Base-by-base conservation (phyloP, 2,888 invertebrate species). In the Dicroscelio sp. region DNA sequence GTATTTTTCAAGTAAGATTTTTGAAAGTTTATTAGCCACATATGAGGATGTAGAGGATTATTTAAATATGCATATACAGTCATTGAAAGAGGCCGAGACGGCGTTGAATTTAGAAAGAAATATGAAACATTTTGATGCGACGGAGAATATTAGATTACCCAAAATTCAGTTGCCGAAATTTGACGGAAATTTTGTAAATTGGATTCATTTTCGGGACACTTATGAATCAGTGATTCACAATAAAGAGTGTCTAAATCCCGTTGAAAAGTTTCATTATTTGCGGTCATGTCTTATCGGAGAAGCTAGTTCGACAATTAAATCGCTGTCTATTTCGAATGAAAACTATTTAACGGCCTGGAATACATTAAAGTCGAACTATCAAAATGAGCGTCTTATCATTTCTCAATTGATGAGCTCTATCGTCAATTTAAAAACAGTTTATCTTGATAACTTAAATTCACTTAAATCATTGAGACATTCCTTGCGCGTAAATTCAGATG, bases 201-300 rank as follows among this genome's bases (percentile, higher is more conserved):
- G n/a, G n/a, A n/a, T n/a, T n/a, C n/a, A n/a, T n/a, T n/a, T n/a
- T n/a, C n/a, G n/a, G n/a, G n/a, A n/a, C n/a, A n/a, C n/a, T n/a
- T n/a, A n/a, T n/a, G n/a, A n/a, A 55, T n/a, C 17, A 55, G 6
- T 20, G 60, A 35, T 60, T 6, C n/a, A 55, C 14, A 35, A 6
- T 38, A 38, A 38, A 8, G 38, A 38, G 38, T 12, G 38, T 38
- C 79, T 2, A 17, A 30, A 8, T 67, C 25, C n/a, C 23, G n/a
- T n/a, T n/a, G n/a, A 82, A 58, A 82, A 82, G n/a, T 82, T 82
- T 58, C 82, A 82, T 30, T 82, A 82, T 60, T 71, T 82, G n/a
- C 17, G 38, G 1, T 27, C 67, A 0, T 35, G 38, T 14, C 23
- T 58, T 25, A 71, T 35, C 5, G 82, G 71, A 25, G 82, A 82